These are phyloP conservation scores for Euplagia quadripunctaria DNA, from an alignment of 2,888 invertebrate genomes.

Conservation along the genomic window DNA sequence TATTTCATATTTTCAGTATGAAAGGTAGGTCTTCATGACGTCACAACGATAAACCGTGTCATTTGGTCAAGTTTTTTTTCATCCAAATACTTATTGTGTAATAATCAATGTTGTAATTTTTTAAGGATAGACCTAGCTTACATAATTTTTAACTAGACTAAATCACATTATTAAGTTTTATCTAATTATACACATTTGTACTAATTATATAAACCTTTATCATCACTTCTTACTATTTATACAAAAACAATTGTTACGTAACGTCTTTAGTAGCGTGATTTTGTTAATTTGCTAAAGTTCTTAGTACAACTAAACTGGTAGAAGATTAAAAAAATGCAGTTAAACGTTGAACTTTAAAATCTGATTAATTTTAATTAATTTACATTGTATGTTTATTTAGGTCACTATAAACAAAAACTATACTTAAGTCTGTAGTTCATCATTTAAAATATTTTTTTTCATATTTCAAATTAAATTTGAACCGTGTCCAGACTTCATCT, in stretches of 20 bases:
- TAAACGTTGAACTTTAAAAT: too few relatives aligned
- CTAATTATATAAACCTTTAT: conserved; percentile 37
- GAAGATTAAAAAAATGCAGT: too few relatives aligned
- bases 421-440: too few relatives aligned
- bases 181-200: conserved; percentile 29
- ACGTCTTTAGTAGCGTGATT: not conserved
- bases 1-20: conserved; percentile 41
- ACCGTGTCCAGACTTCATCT: too few relatives aligned
- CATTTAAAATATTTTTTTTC: too few relatives aligned
- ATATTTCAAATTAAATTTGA: too few relatives aligned
- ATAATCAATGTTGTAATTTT: conserved; percentile 24
- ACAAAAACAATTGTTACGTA: conserved; percentile 6
- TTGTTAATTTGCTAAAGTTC: conserved; percentile 5
- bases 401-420: too few relatives aligned
- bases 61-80: conserved; percentile 30
- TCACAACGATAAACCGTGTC: conserved; percentile 12
- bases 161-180: conserved; percentile 28
- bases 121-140: conserved; percentile 30
- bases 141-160: conserved; percentile 34
- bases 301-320: too few relatives aligned
- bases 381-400: too few relatives aligned
- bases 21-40: not conserved
- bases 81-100: conserved; percentile 22
- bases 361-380: too few relatives aligned
- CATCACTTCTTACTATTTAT: conserved; percentile 21